phyloP scores from a whole-genome alignment of 2,888 invertebrate species.

The Trachelus tabidus region DNA sequence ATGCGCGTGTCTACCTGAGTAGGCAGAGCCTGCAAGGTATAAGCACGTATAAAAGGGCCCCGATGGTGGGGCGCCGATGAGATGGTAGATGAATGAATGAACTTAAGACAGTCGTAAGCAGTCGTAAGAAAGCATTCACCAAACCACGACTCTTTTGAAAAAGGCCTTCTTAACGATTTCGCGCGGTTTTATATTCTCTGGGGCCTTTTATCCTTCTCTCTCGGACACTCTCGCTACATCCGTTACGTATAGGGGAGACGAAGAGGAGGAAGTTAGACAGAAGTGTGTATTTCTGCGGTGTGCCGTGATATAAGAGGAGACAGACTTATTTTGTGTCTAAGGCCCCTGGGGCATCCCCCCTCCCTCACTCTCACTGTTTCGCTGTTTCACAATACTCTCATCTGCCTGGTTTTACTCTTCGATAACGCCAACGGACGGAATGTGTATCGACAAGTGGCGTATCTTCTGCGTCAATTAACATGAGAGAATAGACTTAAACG shows the following conservation, averaged over 20 bases:
- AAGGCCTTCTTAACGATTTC: neutral
- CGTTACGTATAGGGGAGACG: neutral
- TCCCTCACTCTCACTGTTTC: neutral
- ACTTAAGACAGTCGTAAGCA: slow-evolving; percentile 61
- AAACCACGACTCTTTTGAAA: slow-evolving; percentile 44
- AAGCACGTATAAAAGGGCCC: slow-evolving; percentile 29
- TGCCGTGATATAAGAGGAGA: neutral
- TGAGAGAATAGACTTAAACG: neutral
- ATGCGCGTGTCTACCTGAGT: slow-evolving; percentile 26
- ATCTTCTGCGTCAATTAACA: neutral
- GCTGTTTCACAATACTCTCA: neutral
- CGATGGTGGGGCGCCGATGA: slow-evolving; percentile 24
- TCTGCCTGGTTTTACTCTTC: neutral
- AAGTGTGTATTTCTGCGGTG: neutral
- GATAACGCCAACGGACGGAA: neutral
- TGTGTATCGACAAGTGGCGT: neutral
- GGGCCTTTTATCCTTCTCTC: neutral
- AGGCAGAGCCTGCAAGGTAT: slow-evolving; percentile 12
- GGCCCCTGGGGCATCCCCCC: neutral
- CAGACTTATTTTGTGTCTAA: neutral
- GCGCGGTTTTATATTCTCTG: neutral
- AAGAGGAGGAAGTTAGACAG: neutral
- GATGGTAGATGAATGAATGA: slow-evolving; percentile 59
- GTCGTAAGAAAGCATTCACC: slow-evolving; percentile 58
- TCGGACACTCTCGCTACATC: neutral